Base-by-base conservation (phyloP, 2,797 vertebrate species). In the Sylvia borin region DNA sequence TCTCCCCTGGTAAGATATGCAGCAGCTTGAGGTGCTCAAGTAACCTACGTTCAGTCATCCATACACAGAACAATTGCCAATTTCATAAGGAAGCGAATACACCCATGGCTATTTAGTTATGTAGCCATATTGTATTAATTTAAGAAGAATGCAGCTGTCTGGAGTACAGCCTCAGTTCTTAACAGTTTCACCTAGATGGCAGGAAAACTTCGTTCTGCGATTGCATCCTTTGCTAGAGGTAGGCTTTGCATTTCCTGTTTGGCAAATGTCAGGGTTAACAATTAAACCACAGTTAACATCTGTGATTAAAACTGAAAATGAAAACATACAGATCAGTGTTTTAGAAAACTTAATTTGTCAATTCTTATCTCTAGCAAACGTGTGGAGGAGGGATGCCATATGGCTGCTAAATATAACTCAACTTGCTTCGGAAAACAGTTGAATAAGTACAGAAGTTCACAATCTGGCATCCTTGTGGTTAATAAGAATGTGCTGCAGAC, bases 351-450 rank as follows among this genome's bases (percentile, higher is more conserved):
- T 54, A 29, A 86, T 94, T 95, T 95, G 76, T 90, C 58, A 40
- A 34, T 88, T 92, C 90, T 94, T 91, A 88, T 78, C 27, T 3
- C 62, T 64, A 48, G 82, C 51, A 91, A 88, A 80, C 4, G 68
- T 81, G 79, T 82, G 94, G 82, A 96, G 96, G 91, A 96, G 90
- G 85, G 70, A 36, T 75, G 91, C 93, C 95, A 95, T 94, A 96
- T 96, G 95, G 96, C 88, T 92, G 94, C 92, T 96, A 95, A 95
- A 93, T 96, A 94, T 93, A 97, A 67, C 73, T 18, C 73, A 64
- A 70, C 62, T 96, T 92, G 94, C 70, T 94, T 79, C 88, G 57
- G 92, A 68, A 68, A 81, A 87, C 75, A 40, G 54, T 68, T 60
- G 38, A 43, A 76, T 81, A 94, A 91, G 94, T 91, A 88, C 79